phyloP scores from a whole-genome alignment of 1,140 invertebrate species.

The Ostrea denselamellosa region DNA sequence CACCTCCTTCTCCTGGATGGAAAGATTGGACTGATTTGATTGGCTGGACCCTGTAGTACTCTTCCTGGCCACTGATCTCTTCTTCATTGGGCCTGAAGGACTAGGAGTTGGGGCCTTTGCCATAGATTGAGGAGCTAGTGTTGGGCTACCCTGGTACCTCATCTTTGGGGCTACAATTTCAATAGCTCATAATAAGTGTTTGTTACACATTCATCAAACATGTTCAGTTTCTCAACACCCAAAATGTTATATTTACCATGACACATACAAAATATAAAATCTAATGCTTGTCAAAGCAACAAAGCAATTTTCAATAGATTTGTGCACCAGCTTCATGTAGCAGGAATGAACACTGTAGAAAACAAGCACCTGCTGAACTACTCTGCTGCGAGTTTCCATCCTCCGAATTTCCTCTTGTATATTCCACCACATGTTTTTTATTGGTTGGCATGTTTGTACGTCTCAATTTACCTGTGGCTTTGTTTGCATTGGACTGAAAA shows the following conservation, averaged over 20 bases:
- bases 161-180: neutral
- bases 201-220: no score
- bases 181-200: no score
- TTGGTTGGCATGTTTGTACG: constrained; percentile 77
- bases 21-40: constrained; percentile 12
- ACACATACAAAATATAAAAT: no score
- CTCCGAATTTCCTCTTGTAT: constrained; percentile 80
- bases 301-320: no score
- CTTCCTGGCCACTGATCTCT: constrained; percentile 68
- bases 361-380: neutral
- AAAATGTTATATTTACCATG: no score
- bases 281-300: no score
- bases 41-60: constrained; percentile 63
- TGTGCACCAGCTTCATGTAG: neutral
- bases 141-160: neutral
- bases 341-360: neutral
- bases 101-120: neutral
- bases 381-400: constrained; percentile 41
- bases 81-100: constrained; percentile 60
- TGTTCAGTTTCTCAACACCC: no score
- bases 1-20: constrained; percentile 19
- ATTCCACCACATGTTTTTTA: constrained; percentile 86
- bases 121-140: neutral
- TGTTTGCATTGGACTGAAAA: constrained; percentile 63
- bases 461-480: constrained; percentile 78